Percentiles rank a stretch among this genome's conserved stretches.
phyloP scores from a whole-genome alignment of 2,113 vertebrate species.

The Lontra canadensis region DNA sequence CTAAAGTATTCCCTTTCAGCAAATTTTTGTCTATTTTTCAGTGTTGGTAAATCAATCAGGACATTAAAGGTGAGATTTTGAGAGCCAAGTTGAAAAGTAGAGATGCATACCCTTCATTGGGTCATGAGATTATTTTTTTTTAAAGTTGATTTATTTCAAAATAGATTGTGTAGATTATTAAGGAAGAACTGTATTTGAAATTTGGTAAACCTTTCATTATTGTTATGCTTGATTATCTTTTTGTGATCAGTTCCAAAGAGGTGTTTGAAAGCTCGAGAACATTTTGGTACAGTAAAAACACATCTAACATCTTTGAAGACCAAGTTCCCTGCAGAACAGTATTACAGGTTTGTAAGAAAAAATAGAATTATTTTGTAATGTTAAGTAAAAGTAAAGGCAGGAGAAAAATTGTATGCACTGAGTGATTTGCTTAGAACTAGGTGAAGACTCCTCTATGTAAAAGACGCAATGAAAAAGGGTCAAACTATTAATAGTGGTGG shows the following conservation, averaged over 20 bases:
- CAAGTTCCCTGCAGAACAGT: conserved; percentile 96
- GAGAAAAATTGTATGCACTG: not conserved
- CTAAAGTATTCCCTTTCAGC: not conserved
- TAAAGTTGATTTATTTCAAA: conserved; percentile 39
- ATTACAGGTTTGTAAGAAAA: conserved; percentile 91
- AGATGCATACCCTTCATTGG: not conserved
- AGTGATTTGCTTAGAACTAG: not conserved
- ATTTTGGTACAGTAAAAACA: conserved; percentile 91
- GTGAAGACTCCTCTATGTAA: not conserved
- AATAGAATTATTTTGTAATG: not conserved
- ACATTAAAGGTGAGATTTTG: conserved; percentile 19
- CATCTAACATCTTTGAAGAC: conserved; percentile 96
- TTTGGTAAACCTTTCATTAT: conserved; percentile 13
- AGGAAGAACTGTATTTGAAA: conserved; percentile 36
- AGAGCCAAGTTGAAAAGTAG: not conserved
- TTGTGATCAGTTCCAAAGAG: conserved; percentile 92
- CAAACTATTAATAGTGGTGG: not conserved
- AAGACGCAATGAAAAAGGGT: not conserved
- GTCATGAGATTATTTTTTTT: not conserved
- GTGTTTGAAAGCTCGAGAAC: conserved; percentile 93
- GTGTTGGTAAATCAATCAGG: not conserved
- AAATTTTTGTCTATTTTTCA: conserved; percentile 37
- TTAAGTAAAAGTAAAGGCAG: not conserved
- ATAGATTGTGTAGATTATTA: conserved; percentile 36
- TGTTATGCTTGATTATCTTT: conserved; percentile 52